A percentile compares a stretch with the other conserved stretches of the same genome.
Conservation (phyloP, 1,140 invertebrate genomes). For the Drosophila bipectinata region DNA sequence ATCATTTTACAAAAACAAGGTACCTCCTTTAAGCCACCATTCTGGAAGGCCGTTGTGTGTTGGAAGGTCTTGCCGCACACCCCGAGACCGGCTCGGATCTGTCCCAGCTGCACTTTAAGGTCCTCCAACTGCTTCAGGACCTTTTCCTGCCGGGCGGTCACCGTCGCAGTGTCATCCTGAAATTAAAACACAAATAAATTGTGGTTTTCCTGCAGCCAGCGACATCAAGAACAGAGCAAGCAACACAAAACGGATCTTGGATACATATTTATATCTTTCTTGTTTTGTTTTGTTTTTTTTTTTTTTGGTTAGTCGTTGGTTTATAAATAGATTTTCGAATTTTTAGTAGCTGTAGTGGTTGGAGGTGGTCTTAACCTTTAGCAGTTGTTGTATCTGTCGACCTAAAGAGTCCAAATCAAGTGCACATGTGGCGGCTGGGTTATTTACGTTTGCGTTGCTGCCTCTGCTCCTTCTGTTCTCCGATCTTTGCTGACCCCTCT, state of each 20-base stretch:
- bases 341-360: conserved; percentile 45
- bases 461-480: conserved; percentile 43
- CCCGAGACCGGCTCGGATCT: conserved; percentile 66
- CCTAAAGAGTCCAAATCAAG: conserved; percentile 82
- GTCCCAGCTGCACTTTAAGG: conserved; percentile 65
- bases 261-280: conserved; percentile 35
- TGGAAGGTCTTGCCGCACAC: conserved; percentile 70
- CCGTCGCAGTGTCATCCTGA: conserved; percentile 49
- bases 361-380: conserved; percentile 76
- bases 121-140: conserved; percentile 76
- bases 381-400: conserved; percentile 75
- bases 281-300: conserved; percentile 13
- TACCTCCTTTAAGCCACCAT: conserved; percentile 75
- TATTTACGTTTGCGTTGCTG: conserved; percentile 37
- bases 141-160: conserved; percentile 67
- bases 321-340: conserved; percentile 63
- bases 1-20: neutral
- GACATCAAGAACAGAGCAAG: conserved; percentile 32
- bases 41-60: conserved; percentile 56
- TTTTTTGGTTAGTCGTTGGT: conserved; percentile 39
- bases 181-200: conserved; percentile 22
- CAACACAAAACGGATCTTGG: conserved; percentile 49
- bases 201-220: conserved; percentile 13
- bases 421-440: conserved; percentile 59
- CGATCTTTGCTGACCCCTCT: conserved; percentile 20